Base-by-base conservation (phyloP, 2,797 vertebrate species). In the Microhierax caerulescens region DNA sequence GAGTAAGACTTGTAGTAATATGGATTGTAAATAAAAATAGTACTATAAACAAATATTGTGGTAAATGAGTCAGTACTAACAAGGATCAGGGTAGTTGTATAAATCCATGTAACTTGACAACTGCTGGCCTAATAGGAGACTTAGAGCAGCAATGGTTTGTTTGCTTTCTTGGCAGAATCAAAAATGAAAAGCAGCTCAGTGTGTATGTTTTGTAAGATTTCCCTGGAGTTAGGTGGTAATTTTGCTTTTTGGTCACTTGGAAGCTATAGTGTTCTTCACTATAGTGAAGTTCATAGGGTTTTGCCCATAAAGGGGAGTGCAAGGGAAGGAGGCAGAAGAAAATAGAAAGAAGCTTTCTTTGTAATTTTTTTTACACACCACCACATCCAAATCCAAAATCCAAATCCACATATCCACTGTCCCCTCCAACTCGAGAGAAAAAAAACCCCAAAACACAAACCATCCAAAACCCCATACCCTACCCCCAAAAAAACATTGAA, bases 141-240 rank as follows among this genome's bases (percentile, higher is more conserved):
- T 67, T 82, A 89, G 43, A 59, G 79, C 48, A 86, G 41, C 70
- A 82, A 37, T 53, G 61, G 36, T 32, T 85, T 82, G 56, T 79
- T 94, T 89, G 39, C 73, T 90, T 91, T 88, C 69, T 73, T 84
- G 76, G 61, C 80, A 93, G 77, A 81, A 72, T 64, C 32, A 80
- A 24, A 82, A 95, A 65, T 25, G 34, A 84, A 81, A 68, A 85
- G 50, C 86, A 84, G 21, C 34, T 85, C 68, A 45, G 43, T 37
- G 6, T 79, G 20, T 83, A 25, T 63, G 47, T 53, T 92, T 73
- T 65, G 0, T 51, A 74, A 85, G 72, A 60, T 90, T 93, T 93
- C 83, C 15, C 17, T 86, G 28, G 50, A 67, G 23, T 75, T 63
- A 56, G 53, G 19, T 73, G 56, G 56, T 51, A 77, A 59, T 87